Conservation (phyloP, 2,113 vertebrate species). For the Microcebus ravelobensis region DNA sequence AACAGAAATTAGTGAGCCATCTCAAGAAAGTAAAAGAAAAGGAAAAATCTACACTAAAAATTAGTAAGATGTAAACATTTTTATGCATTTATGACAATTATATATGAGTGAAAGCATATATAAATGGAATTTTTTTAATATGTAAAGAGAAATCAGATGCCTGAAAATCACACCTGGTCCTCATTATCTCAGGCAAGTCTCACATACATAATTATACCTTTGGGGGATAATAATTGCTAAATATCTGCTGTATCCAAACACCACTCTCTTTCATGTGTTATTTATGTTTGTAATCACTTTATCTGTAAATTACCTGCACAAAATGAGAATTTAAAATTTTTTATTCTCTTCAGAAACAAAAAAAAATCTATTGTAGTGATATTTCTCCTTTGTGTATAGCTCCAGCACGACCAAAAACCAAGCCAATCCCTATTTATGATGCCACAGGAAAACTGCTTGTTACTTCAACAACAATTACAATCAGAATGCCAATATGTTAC, state of each 20-base stretch:
- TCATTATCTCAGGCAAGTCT: not conserved
- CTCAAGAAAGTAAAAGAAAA: not conserved
- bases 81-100: constrained; percentile 30
- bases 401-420: constrained; percentile 91
- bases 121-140: constrained; percentile 41
- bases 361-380: not conserved
- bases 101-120: not conserved
- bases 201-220: not conserved
- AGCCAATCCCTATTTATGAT: constrained; percentile 89
- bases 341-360: not conserved
- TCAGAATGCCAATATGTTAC: constrained; percentile 95
- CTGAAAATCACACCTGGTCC: not conserved
- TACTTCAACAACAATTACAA: constrained; percentile 93
- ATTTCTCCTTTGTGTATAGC: constrained; percentile 85
- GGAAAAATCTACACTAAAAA: not conserved
- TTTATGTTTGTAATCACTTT: not conserved
- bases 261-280: not conserved
- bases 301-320: not conserved
- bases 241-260: not conserved
- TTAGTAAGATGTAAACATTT: not conserved
- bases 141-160: not conserved
- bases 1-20: not conserved
- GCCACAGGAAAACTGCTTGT: constrained; percentile 89
- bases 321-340: constrained; percentile 23
- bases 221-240: constrained; percentile 28